A percentile compares a stretch with the other conserved stretches of the same genome.
These are phyloP conservation scores for Neodiprion virginianus DNA, from an alignment of 1,140 invertebrate species.

Conservation along the genomic window DNA sequence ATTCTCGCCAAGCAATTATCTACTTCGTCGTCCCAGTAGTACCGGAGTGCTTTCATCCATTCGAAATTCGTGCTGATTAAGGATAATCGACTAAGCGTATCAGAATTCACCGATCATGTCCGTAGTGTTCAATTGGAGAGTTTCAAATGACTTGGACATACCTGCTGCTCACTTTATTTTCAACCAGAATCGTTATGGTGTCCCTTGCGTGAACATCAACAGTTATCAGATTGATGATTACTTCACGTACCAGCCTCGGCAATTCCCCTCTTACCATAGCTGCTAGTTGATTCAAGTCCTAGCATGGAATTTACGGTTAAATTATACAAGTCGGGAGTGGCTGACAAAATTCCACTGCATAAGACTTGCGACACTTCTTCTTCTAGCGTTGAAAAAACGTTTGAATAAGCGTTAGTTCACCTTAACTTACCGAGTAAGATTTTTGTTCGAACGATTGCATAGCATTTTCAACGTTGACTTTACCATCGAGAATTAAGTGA, in stretches of 20 bases:
- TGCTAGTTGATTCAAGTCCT: slow-evolving; percentile 81
- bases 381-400: slow-evolving; percentile 3
- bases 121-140: neutral
- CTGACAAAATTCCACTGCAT: neutral
- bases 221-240: slow-evolving; percentile 84
- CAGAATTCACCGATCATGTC: neutral
- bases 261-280: slow-evolving; percentile 77
- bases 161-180: slow-evolving; percentile 68
- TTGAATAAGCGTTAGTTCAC: neutral
- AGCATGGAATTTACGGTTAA: slow-evolving; percentile 19
- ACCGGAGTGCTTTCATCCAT: slow-evolving; percentile 90
- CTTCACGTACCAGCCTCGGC: slow-evolving; percentile 71
- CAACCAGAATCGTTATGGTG: slow-evolving; percentile 77
- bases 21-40: slow-evolving; percentile 85
- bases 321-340: neutral
- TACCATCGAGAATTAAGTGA: slow-evolving; percentile 72
- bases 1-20: slow-evolving; percentile 80
- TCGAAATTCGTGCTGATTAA: slow-evolving; percentile 75
- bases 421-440: slow-evolving; percentile 59
- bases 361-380: neutral
- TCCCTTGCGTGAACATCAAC: slow-evolving; percentile 88
- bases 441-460: slow-evolving; percentile 75
- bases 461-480: slow-evolving; percentile 50
- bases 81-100: slow-evolving; percentile 9
- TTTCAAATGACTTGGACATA: slow-evolving; percentile 47